phyloP scores from a whole-genome alignment of 2,888 invertebrate genomes.

The Andrena praecox region DNA sequence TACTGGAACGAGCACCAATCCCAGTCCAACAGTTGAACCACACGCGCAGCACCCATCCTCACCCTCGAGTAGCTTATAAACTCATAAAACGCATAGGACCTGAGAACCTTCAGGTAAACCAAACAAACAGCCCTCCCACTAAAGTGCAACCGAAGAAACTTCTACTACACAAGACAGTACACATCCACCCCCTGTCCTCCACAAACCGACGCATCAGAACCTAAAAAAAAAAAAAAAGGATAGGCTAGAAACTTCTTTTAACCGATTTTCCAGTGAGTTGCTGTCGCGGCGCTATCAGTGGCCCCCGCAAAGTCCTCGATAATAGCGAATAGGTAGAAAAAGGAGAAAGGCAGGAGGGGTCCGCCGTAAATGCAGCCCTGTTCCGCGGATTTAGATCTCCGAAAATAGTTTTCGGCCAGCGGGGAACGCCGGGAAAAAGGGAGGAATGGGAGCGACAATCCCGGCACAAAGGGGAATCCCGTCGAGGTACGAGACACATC shows the following conservation, averaged over 20 bases:
- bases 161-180: not conserved
- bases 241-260: not conserved
- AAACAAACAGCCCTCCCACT: too few species aligned
- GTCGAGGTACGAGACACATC: conserved; percentile 25
- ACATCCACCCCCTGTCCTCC: not conserved
- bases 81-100: too few species aligned
- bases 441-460: conserved; percentile 41
- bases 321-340: not conserved
- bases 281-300: not conserved
- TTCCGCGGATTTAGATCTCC: conserved; percentile 39
- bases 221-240: not conserved
- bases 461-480: conserved; percentile 48
- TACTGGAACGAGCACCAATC: too few species aligned
- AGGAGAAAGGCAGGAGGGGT: not conserved
- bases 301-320: not conserved
- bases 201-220: not conserved
- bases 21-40: too few species aligned
- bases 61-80: too few species aligned
- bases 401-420: conserved; percentile 32
- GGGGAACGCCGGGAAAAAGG: not conserved
- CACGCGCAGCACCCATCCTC: too few species aligned
- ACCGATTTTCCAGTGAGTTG: not conserved
- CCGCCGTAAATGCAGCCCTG: conserved; percentile 13
- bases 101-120: too few species aligned
- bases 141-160: not conserved